phyloP scores from a whole-genome alignment of 2,797 vertebrate genomes.

The Helicolenus hilgendorfi region DNA sequence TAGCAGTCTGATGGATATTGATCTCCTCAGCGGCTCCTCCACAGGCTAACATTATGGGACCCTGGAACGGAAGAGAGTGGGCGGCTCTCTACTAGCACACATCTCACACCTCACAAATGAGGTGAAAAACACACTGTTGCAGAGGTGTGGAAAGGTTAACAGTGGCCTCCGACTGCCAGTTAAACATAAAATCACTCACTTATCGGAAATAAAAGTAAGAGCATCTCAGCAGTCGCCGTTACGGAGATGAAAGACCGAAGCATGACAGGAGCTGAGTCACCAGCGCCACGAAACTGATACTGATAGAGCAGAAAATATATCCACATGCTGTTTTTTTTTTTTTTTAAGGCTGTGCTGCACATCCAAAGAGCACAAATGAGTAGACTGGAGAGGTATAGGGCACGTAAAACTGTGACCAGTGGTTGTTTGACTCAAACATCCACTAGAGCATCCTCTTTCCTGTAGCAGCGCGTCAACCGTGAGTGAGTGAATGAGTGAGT shows the following conservation, averaged over 20 bases:
- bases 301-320: conserved; percentile 34
- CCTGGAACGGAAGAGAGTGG: conserved; percentile 52
- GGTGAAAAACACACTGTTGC: conserved; percentile 63
- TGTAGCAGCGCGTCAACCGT: background rate
- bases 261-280: conserved; percentile 65
- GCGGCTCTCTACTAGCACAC: conserved; percentile 37
- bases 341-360: conserved; percentile 7
- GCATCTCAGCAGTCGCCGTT: conserved; percentile 40
- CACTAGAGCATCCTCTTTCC: conserved; percentile 12
- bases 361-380: conserved; percentile 28
- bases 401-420: conserved; percentile 39
- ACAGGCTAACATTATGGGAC: conserved; percentile 55
- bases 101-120: conserved; percentile 70
- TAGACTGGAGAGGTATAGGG: conserved; percentile 37
- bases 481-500: background rate
- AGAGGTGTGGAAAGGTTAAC: conserved; percentile 76
- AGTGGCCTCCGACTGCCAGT: conserved; percentile 64
- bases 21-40: conserved; percentile 60
- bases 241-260: conserved; percentile 52
- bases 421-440: conserved; percentile 59
- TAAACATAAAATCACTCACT: conserved; percentile 73
- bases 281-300: conserved; percentile 48
- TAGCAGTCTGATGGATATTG: conserved; percentile 77
- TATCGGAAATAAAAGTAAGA: conserved; percentile 77
- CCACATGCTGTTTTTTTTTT: background rate